Conservation (phyloP, 2,113 vertebrate species). For the Mesembrinibis cayennensis region DNA sequence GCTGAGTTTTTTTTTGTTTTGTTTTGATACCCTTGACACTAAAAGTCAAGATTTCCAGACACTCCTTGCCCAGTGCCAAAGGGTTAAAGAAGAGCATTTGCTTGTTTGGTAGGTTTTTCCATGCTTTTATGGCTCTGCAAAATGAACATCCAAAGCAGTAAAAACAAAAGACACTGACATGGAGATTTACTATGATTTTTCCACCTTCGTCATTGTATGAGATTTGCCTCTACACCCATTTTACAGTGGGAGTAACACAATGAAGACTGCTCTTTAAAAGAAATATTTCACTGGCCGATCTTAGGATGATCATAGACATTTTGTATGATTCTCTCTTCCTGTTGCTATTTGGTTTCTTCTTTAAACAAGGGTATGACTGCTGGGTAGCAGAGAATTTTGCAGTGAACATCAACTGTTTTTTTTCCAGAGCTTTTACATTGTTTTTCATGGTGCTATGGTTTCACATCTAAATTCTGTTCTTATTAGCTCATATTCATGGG, state of each 20-base stretch:
- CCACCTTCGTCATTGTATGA: constrained; percentile 38
- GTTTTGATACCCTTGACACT: constrained; percentile 41
- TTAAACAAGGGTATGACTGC: not conserved
- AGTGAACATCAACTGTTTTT: not conserved
- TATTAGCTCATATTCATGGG: not conserved
- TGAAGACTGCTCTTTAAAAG: not conserved
- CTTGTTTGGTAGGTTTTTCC: constrained; percentile 47
- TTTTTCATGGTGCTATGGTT: not conserved
- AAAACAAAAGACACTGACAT: constrained; percentile 47
- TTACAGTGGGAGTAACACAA: constrained; percentile 15
- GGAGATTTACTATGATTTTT: constrained; percentile 43
- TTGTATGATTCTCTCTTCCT: not conserved
- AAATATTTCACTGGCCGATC: not conserved
- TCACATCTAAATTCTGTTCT: not conserved
- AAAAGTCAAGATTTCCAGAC: constrained; percentile 61
- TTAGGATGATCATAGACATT: not conserved
- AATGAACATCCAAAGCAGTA: constrained; percentile 31
- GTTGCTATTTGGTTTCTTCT: not conserved
- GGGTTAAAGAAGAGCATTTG: constrained; percentile 40
- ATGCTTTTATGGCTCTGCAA: constrained; percentile 40
- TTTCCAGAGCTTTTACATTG: not conserved
- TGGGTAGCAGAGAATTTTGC: not conserved
- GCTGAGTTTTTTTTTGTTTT: not conserved
- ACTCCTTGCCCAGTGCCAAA: constrained; percentile 33
- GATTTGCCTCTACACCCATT: constrained; percentile 25